Conservation (phyloP, 1,140 invertebrate species). For the Vanessa tameamea region DNA sequence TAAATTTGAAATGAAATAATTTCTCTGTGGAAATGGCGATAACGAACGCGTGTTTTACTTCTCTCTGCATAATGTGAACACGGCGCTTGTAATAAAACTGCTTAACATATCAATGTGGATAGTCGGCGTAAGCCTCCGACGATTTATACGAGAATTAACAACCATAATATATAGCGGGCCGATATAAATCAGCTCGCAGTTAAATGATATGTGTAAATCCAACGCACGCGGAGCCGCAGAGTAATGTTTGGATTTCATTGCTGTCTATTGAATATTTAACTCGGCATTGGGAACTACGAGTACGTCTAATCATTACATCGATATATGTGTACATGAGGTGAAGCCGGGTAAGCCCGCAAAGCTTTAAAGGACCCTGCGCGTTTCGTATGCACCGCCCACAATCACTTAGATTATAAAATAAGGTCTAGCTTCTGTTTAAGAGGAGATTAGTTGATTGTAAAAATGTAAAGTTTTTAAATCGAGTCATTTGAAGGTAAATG, state of each 20-base stretch:
- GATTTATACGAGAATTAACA: slow-evolving; percentile 9
- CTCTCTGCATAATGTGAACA: not conserved
- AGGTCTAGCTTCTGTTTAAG: too few species aligned
- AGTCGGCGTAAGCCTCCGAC: not conserved
- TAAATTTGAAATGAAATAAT: not conserved
- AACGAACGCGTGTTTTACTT: slow-evolving; percentile 3
- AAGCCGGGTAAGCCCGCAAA: too few species aligned
- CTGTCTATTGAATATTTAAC: not conserved
- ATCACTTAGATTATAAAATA: too few species aligned
- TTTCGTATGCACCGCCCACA: too few species aligned
- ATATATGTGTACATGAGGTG: too few species aligned
- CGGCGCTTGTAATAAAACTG: not conserved
- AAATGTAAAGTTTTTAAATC: too few species aligned
- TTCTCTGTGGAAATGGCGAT: not conserved
- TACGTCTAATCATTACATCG: too few species aligned
- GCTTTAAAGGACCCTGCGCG: too few species aligned
- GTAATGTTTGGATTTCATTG: not conserved
- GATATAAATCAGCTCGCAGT: not conserved
- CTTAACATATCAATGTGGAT: slow-evolving; percentile 6
- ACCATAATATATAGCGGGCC: not conserved
- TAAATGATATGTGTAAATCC: not conserved
- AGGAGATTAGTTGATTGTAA: too few species aligned
- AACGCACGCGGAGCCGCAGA: not conserved
- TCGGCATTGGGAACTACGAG: too few species aligned
- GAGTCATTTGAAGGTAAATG: too few species aligned